These are phyloP conservation scores for Carpatolechia fugitivella DNA, from an alignment of 2,888 invertebrate species.

Conservation along the genomic window DNA sequence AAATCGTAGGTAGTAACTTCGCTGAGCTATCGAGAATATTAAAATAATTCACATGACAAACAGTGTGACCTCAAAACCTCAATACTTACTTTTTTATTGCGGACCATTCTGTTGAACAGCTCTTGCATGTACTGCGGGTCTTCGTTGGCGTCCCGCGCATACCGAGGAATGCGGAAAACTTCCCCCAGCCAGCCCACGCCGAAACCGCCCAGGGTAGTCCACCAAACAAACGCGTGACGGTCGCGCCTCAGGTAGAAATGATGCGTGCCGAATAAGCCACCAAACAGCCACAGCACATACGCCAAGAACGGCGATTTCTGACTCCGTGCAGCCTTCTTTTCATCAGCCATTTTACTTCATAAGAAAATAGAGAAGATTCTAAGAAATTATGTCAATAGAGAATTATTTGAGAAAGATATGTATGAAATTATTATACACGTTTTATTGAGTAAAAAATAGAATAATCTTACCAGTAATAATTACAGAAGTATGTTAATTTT, in stretches of 20 bases:
- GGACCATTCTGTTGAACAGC: slow-evolving; percentile 80
- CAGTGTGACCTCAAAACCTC: background rate
- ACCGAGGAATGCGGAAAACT: slow-evolving; percentile 89
- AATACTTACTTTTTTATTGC: slow-evolving; percentile 81
- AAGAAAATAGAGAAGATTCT: background rate
- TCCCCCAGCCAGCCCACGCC: slow-evolving; percentile 94
- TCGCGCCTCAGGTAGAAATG: slow-evolving; percentile 94
- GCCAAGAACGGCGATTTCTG: slow-evolving; percentile 83
- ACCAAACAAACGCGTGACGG: slow-evolving; percentile 94
- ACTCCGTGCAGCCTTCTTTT: slow-evolving; percentile 31
- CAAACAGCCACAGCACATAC: slow-evolving; percentile 92
- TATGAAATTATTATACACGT: background rate
- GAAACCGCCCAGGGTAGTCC: slow-evolving; percentile 92
- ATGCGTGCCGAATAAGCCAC: slow-evolving; percentile 93
- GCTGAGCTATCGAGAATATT: background rate
- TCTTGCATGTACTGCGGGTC: slow-evolving; percentile 83
- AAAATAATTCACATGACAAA: background rate
- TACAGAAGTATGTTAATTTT: background rate
- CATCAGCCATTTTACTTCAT: slow-evolving; percentile 30
- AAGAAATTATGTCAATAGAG: background rate
- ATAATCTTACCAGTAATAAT: background rate
- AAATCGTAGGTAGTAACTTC: background rate
- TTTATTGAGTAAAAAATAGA: background rate
- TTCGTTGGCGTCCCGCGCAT: slow-evolving; percentile 90
- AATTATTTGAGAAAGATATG: too few relatives aligned